phyloP scores from a whole-genome alignment of 2,888 invertebrate genomes.

The Morpho achilles region DNA sequence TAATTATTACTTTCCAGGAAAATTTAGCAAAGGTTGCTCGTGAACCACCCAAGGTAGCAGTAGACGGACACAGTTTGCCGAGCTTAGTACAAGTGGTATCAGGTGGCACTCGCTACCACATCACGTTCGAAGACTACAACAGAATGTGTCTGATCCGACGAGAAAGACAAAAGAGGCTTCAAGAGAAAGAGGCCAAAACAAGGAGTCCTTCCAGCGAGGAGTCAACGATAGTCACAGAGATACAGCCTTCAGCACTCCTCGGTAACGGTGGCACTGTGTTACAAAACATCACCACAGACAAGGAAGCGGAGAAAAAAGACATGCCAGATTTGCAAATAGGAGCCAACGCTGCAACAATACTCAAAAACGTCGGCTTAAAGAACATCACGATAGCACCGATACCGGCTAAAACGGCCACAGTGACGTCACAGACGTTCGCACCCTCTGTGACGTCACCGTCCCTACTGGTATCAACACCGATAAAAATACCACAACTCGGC shows the following conservation, averaged over 20 bases:
- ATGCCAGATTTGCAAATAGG: constrained; percentile 46
- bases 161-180: constrained; percentile 82
- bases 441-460: constrained; percentile 49
- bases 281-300: constrained; percentile 45
- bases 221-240: constrained; percentile 54
- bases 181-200: constrained; percentile 49
- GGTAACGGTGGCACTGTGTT: constrained; percentile 63
- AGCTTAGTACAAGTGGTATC: constrained; percentile 87
- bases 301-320: constrained; percentile 44
- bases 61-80: constrained; percentile 78
- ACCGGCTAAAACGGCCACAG: constrained; percentile 58
- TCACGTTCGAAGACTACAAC: constrained; percentile 88
- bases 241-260: constrained; percentile 57
- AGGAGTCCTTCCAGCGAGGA: constrained; percentile 38
- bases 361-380: constrained; percentile 70
- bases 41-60: constrained; percentile 77
- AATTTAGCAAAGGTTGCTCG: constrained; percentile 59
- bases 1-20: constrained; percentile 45
- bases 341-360: constrained; percentile 61
- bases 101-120: constrained; percentile 88
- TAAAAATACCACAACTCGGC: constrained; percentile 55
- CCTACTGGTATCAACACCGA: constrained; percentile 47
- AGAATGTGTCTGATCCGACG: constrained; percentile 86
- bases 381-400: constrained; percentile 74
- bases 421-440: constrained; percentile 52